Base-by-base conservation (phyloP, 2,113 vertebrate genomes). In the Tetrao urogallus region DNA sequence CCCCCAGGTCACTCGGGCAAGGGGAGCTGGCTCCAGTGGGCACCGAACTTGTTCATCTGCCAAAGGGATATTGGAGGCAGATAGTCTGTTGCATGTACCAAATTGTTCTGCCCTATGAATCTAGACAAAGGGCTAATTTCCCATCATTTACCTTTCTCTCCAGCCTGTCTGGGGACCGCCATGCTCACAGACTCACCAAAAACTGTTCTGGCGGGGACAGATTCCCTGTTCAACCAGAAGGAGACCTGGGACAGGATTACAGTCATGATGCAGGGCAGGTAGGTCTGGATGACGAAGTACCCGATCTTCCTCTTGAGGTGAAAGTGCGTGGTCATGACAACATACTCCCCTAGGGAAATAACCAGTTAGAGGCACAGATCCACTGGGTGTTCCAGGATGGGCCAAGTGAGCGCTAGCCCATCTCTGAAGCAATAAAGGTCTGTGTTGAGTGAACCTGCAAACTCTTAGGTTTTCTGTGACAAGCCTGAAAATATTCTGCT, bases 181-280 rank as follows among this genome's bases (percentile, higher is more conserved):
- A 1, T 7, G n/a, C 67, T 36, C 67, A 79, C 47, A 80, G 83
- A 97, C 99, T 99, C 96, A 99, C 99, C 99, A 58, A 99, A 99
- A 30, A 99, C 99, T 0, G 99, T 99, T 88, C 99, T 98, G 5
- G 99, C 99, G 52, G 99, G 99, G 71, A 99, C 99, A 0, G 99
- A 99, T 90, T 99, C 99, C 90, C 99, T 98, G 98, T 99, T 99
- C 58, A 99, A 98, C 99, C 99, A 99, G 98, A 99, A 99, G 95
- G 99, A 99, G 52, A 99, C 99, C 97, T 99, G 99, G 92, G 99
- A 99, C 91, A 99, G 98, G 95, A 99, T 99, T 97, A 99, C 99
- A 1, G 99, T 99, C 99, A 99, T 99, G 96, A 99, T 99, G 98
- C 99, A 99, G 69, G 99, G 99, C 64, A 99, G 98, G 97, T 99